Conservation (phyloP, 2,797 vertebrate genomes). For the Gallirallus australis region DNA sequence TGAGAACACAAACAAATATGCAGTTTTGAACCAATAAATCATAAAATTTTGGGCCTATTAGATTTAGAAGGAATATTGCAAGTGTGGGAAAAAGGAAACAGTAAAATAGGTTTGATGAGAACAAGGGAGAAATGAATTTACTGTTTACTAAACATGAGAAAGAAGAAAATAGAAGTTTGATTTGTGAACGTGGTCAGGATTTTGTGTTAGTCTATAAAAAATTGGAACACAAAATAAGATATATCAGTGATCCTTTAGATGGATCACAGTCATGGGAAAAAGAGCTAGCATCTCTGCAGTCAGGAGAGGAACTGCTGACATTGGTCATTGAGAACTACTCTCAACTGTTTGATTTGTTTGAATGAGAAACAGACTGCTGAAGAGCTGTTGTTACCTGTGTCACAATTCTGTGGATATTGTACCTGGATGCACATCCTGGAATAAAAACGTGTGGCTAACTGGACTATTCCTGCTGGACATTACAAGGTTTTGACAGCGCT, state of each 20-base stretch:
- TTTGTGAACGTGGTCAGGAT: neutral
- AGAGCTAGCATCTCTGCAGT: neutral
- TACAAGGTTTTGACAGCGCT: neutral
- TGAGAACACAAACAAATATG: neutral
- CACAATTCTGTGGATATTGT: neutral
- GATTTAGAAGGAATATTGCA: neutral
- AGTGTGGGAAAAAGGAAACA: neutral
- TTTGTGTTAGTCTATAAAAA: neutral
- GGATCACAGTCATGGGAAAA: neutral
- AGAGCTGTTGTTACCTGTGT: neutral
- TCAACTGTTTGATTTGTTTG: neutral
- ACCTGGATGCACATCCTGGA: neutral
- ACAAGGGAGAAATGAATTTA: neutral
- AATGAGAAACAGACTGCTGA: neutral
- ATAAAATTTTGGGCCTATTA: neutral
- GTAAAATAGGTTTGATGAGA: neutral
- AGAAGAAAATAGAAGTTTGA: conserved; percentile 11
- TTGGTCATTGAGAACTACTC: conserved; percentile 1
- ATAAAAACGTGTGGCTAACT: neutral
- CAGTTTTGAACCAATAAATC: neutral
- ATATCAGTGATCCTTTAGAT: neutral
- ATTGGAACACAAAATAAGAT: neutral
- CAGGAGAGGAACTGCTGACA: neutral
- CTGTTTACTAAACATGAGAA: neutral
- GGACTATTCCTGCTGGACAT: neutral